Base-by-base conservation (phyloP, 2,888 invertebrate genomes). In the Limnephilus auricula region DNA sequence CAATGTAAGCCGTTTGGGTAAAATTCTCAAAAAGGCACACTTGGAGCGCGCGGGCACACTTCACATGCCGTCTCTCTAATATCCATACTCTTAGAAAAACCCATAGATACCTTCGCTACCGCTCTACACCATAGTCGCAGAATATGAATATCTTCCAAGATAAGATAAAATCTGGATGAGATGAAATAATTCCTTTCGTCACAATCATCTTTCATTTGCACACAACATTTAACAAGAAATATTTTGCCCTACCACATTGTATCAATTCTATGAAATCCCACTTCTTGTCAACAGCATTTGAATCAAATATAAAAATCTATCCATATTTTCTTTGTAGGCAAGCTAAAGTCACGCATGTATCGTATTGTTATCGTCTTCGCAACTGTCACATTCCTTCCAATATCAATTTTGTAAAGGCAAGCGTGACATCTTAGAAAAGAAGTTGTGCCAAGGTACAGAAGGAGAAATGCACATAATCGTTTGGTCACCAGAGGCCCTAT, bases 401-500 rank as follows among this genome's bases (percentile, higher is more conserved):
- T 30, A 15, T 9, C 85, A 37, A 18, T n/a, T 37, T 25, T 65
- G 37, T 85, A 37, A 37, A 45, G 86, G 79, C 79, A 85, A 90
- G 83, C 79, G 90, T 90, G 85, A 84, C 85, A 30, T 65, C 83
- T 50, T 37, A 37, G 83, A 85, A 83, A 89, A 65, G n/a, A 37
- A 65, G 65, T 65, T 40, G 37, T 30, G 31, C 13, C n/a, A 40
- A 50, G 86, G 18, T 32, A 50, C 86, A 32, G 65, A 85, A 90
- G 86, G 50, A 78, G 45, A 85, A 91, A 89, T 86, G 85, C 86
- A 91, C 40, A 86, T 82, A 79, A 92, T 90, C 90, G 90, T 89
- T 89, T 89, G 91, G 88, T 83, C 79, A 89, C 91, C 92, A 92
- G 92, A 91, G 91, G 92, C 92, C 91, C 89, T 82, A 90, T 90